Percentiles rank a stretch among this genome's conserved stretches.
These are phyloP conservation scores for Oncorhynchus keta DNA, from an alignment of 2,113 vertebrate genomes.

Conservation along the genomic window DNA sequence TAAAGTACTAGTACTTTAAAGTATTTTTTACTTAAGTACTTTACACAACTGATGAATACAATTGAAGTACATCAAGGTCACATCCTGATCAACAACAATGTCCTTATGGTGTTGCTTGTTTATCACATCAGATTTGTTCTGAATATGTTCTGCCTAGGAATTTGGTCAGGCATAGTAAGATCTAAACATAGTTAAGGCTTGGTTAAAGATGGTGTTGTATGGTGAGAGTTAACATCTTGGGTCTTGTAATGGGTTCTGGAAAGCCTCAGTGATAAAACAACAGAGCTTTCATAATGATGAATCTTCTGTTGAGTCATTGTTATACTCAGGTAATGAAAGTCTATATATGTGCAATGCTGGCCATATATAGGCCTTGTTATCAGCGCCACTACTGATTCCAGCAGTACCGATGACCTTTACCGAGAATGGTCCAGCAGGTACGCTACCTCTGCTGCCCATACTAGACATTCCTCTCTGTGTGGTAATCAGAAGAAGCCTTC, in stretches of 20 bases:
- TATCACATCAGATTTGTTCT: not conserved
- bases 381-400: conserved; percentile 9
- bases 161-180: not conserved
- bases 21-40: too few species aligned
- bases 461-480: conserved; percentile 6
- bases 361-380: not conserved
- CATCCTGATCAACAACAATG: not conserved
- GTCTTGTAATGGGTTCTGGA: not conserved
- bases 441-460: conserved; percentile 14
- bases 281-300: not conserved
- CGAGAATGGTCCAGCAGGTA: conserved; percentile 28
- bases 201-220: too few species aligned
- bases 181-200: not conserved
- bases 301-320: not conserved
- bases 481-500: not conserved
- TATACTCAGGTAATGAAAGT: not conserved
- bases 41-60: not conserved
- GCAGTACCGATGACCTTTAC: conserved; percentile 30
- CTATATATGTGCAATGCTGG: not conserved
- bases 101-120: not conserved
- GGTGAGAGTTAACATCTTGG: too few species aligned
- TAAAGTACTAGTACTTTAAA: too few species aligned
- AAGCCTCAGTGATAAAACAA: not conserved
- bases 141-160: not conserved
- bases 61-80: not conserved